Base-by-base conservation (phyloP, 1,140 invertebrate genomes). In the Brachionus manjavacas region DNA sequence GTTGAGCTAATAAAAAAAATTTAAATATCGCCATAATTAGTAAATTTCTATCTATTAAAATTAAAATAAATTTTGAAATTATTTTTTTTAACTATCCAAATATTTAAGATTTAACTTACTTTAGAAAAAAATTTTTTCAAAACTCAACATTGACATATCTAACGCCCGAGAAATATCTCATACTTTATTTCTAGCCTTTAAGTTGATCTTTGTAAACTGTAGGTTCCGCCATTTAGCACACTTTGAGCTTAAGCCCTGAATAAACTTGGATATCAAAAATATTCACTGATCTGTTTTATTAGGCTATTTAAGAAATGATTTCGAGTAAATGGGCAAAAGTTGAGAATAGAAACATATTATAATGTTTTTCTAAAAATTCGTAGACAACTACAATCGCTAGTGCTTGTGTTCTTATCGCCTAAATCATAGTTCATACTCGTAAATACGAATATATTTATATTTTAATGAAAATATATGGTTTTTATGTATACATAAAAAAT, bases 401-500 rank as follows among this genome's bases (percentile, higher is more conserved):
- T 60, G 52, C 52, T 60, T 60, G 52, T 20, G 9, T 60, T 60
- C 20, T 60, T 46, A 46, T 20, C 52, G 52, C 52, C 16, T 60
- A 60, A 60, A 60, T 60, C 52, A 60, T 60, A 60, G 52, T 60
- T 60, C 52, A 60, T 60, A 9, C 52, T 60, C 4, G 52, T 60
- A 60, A 60, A 60, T 60, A 60, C 16, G 52, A 60, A 60, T 60
- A 60, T 60, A 60, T 60, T 60, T 60, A 20, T 60, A 23, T 60
- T 60, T 60, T 9, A 60, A 60, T 60, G 52, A 60, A 60, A 60
- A 60, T 60, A 60, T 60, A 60, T 60, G 52, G 9, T 60, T 60
- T 46, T 60, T 60, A 60, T 60, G 52, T 60, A 60, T 60, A 60
- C 52, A 60, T 60, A 60, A 60, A 60, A 35, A 60, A 60, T 60